Conservation (phyloP, 2,888 invertebrate genomes). For the Enchytraeus crypticus region DNA sequence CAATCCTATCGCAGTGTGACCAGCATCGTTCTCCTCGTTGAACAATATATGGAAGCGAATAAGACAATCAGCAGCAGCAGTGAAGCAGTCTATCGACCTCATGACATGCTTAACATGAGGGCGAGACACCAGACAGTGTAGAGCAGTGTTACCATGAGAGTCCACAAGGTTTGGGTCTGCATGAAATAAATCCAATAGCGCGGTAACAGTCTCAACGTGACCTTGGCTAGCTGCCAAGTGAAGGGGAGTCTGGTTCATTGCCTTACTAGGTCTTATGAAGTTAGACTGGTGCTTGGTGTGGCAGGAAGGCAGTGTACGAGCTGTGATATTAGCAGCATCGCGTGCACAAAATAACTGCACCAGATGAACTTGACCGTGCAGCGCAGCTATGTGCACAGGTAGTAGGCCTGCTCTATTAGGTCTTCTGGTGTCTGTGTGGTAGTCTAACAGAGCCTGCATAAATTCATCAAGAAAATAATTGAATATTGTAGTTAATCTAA, state of each 20-base stretch:
- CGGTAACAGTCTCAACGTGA: constrained; percentile 20
- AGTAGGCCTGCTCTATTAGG: neutral
- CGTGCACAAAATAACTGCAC: neutral
- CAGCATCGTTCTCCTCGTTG: constrained; percentile 23
- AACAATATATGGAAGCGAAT: constrained; percentile 16
- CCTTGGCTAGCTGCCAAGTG: constrained; percentile 26
- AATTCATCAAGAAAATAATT: no score
- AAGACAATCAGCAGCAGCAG: constrained; percentile 18
- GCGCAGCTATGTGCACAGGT: neutral
- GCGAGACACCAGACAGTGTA: constrained; percentile 24
- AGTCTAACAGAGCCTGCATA: no score
- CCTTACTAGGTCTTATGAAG: neutral
- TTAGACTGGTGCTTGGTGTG: neutral
- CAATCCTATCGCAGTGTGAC: constrained; percentile 24
- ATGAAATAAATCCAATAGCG: constrained; percentile 22
- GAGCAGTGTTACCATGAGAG: constrained; percentile 25
- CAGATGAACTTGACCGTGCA: neutral
- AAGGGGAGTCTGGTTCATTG: constrained; percentile 16
- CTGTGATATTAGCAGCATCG: neutral
- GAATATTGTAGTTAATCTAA: no score
- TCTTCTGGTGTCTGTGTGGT: no score
- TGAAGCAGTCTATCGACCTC: constrained; percentile 26
- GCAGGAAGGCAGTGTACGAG: neutral
- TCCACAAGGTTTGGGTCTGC: constrained; percentile 26
- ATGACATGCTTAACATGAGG: constrained; percentile 21